A percentile compares a stretch with the other conserved stretches of the same genome.
phyloP scores from a whole-genome alignment of 2,113 vertebrate species.

The Copsychus sechellarum region DNA sequence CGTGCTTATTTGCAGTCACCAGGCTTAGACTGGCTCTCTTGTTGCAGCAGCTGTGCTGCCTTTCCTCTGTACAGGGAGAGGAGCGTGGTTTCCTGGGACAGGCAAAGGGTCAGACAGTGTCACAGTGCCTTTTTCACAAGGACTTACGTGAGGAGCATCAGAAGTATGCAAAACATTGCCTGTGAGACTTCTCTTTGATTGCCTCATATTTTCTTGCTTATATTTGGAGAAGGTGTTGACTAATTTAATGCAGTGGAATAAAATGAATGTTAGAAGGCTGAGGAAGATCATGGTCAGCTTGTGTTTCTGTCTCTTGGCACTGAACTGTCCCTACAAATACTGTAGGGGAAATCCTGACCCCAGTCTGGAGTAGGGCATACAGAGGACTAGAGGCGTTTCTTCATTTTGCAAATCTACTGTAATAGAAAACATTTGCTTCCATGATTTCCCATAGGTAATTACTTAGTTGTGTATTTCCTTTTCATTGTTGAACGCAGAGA shows the following conservation, averaged over 20 bases:
- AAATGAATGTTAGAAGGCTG: neutral
- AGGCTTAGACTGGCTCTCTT: neutral
- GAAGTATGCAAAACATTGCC: neutral
- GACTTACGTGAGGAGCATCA: neutral
- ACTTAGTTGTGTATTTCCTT: neutral
- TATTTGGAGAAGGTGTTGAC: neutral
- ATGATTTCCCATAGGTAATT: neutral
- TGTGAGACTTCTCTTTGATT: neutral
- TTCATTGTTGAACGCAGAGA: neutral
- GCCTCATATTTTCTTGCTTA: neutral
- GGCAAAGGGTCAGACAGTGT: neutral
- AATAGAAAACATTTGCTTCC: neutral
- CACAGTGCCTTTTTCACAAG: neutral
- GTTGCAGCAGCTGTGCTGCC: conserved; percentile 6
- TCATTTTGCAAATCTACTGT: neutral
- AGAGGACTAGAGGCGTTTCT: neutral
- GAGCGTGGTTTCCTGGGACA: neutral
- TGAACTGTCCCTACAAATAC: neutral
- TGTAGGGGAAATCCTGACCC: neutral
- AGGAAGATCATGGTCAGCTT: neutral
- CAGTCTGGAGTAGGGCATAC: neutral
- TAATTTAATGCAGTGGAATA: neutral
- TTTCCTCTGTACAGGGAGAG: neutral
- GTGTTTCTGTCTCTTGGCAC: neutral
- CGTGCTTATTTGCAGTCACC: neutral